Conservation (phyloP, 2,888 invertebrate species). For the Tenthredo mesomela region DNA sequence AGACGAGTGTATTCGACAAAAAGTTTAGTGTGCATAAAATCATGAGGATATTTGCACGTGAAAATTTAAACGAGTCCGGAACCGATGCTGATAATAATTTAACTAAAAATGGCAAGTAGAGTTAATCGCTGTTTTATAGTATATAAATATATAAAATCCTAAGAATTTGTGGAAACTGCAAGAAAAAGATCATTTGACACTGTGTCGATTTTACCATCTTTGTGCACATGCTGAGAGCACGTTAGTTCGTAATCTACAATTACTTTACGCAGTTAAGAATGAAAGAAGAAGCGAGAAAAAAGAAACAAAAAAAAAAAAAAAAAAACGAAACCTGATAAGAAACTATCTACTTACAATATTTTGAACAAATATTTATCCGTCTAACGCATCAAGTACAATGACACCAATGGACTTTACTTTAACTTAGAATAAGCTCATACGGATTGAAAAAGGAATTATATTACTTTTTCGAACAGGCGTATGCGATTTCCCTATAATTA, state of each 20-base stretch:
- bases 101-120: slow-evolving; percentile 18
- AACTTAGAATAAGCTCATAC: neutral
- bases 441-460: neutral
- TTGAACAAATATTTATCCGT: neutral
- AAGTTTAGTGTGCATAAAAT: neutral
- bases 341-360: slow-evolving; percentile 8
- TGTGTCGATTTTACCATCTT: neutral
- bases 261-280: neutral
- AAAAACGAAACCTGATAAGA: neutral
- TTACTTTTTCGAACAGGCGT: neutral
- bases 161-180: neutral
- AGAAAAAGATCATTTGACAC: neutral
- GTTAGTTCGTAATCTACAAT: slow-evolving; percentile 4
- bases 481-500: too few relatives aligned
- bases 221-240: neutral
- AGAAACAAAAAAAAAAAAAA: too few relatives aligned
- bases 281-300: too few relatives aligned
- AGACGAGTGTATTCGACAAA: neutral
- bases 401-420: neutral
- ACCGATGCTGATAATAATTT: neutral
- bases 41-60: slow-evolving; percentile 46
- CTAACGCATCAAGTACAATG: neutral
- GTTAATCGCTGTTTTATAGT: neutral
- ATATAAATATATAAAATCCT: neutral
- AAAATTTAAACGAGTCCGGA: neutral